Percentiles rank a stretch among this genome's conserved stretches.
These are phyloP conservation scores for Eristalinus sepulchralis DNA, from an alignment of 2,888 invertebrate species.

Conservation along the genomic window DNA sequence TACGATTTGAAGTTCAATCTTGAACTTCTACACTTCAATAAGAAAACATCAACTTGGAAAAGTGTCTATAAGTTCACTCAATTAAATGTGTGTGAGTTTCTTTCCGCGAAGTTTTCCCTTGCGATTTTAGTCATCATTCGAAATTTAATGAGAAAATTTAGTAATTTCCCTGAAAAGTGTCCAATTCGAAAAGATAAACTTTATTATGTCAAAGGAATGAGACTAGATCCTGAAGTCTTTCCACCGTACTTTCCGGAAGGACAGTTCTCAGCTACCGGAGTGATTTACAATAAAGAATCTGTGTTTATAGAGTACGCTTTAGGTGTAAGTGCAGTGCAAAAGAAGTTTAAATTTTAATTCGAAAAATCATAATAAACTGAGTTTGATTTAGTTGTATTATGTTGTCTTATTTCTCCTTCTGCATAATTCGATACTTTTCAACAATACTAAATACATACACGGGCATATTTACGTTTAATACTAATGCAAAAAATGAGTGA, in stretches of 20 bases:
- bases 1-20: slow-evolving; percentile 36
- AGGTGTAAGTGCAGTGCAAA: slow-evolving; percentile 17
- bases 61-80: slow-evolving; percentile 35
- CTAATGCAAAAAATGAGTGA: no score
- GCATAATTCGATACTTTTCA: no score
- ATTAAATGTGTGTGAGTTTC: slow-evolving; percentile 48
- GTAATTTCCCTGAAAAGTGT: slow-evolving; percentile 50
- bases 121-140: slow-evolving; percentile 30
- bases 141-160: slow-evolving; percentile 46
- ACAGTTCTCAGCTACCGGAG: slow-evolving; percentile 19
- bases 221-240: slow-evolving; percentile 45
- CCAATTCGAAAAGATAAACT: slow-evolving; percentile 31
- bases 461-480: no score
- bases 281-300: background rate
- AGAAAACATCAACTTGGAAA: slow-evolving; percentile 15
- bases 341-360: background rate
- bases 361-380: no score
- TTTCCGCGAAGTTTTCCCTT: slow-evolving; percentile 30
- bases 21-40: slow-evolving; percentile 4
- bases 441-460: no score
- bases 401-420: no score
- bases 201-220: slow-evolving; percentile 45
- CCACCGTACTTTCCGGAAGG: slow-evolving; percentile 52
- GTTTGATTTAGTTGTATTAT: no score
- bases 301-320: slow-evolving; percentile 2